Conservation (phyloP, 1,140 invertebrate species). For the Hirudo medicinalis region DNA sequence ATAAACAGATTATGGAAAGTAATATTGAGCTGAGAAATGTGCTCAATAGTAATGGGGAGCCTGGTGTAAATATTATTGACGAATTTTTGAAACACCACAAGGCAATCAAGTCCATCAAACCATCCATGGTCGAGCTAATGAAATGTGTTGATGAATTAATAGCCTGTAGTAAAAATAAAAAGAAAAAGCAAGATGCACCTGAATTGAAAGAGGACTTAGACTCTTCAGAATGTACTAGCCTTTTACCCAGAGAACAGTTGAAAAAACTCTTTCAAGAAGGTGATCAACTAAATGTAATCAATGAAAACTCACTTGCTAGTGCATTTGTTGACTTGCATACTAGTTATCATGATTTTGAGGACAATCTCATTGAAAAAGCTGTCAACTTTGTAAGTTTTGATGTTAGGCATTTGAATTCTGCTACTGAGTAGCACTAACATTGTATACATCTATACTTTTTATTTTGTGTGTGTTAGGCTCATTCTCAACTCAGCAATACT, state of each 20-base stretch:
- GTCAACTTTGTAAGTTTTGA: background rate
- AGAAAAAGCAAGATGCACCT: background rate
- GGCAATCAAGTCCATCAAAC: too few relatives aligned
- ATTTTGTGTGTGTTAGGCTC: background rate
- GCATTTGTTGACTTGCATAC: background rate
- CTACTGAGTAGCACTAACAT: background rate
- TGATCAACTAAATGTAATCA: background rate
- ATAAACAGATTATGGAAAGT: background rate
- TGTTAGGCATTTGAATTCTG: background rate
- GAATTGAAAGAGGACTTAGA: too few relatives aligned
- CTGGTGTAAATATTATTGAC: background rate
- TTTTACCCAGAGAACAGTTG: too few relatives aligned
- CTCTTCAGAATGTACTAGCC: too few relatives aligned
- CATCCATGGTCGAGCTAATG: background rate
- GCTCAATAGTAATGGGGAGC: background rate
- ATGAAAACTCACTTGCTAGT: background rate
- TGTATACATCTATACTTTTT: background rate
- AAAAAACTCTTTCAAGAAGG: too few relatives aligned
- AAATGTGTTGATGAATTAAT: background rate
- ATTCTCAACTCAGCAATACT: too few relatives aligned
- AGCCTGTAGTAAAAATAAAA: background rate
- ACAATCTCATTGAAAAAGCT: background rate
- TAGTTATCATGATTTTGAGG: background rate
- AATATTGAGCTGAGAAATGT: background rate
- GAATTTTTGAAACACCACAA: background rate